Conservation (phyloP, 92 coral and sea anemone genomes). For the Anthopleura xanthogrammica region DNA sequence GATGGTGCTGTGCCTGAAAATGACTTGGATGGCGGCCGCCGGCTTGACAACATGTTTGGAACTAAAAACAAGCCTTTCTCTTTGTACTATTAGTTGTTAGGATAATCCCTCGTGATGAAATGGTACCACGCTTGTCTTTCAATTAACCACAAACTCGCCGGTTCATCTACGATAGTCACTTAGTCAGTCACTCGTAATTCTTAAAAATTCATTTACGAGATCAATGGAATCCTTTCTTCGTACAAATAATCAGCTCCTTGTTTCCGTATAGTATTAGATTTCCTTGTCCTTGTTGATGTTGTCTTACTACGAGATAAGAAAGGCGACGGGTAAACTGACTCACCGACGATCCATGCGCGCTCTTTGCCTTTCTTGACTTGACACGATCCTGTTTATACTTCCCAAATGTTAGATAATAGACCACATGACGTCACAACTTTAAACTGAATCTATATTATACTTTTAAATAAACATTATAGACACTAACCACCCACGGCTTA, state of each 20-base stretch:
- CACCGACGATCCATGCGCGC: constrained; percentile 3
- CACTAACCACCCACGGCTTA: constrained; percentile 11
- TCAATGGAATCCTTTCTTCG: constrained; percentile 9
- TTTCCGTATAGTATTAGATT: not conserved
- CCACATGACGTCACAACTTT: constrained; percentile 10
- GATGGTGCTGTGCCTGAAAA: constrained; percentile 69
- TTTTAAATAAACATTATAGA: not conserved
- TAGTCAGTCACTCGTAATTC: not conserved
- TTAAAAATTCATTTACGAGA: not conserved
- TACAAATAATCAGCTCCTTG: not conserved
- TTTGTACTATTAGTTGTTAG: not conserved
- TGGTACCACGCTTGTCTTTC: not conserved
- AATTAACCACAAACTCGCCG: not conserved
- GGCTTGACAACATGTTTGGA: constrained; percentile 30
- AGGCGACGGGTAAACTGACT: not conserved
- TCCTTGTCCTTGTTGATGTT: not conserved
- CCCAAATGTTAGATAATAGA: not conserved
- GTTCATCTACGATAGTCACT: not conserved
- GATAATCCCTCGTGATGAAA: not conserved
- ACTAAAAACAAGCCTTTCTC: not conserved
- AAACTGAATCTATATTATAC: not conserved
- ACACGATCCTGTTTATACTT: constrained; percentile 9
- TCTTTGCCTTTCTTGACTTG: not conserved
- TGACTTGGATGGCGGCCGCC: constrained; percentile 56
- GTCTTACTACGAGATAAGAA: constrained; percentile 8